Evolutionary conservation across 2,888 invertebrate genomes (phyloP).

Genomic region (Suillia variegata): DNA sequence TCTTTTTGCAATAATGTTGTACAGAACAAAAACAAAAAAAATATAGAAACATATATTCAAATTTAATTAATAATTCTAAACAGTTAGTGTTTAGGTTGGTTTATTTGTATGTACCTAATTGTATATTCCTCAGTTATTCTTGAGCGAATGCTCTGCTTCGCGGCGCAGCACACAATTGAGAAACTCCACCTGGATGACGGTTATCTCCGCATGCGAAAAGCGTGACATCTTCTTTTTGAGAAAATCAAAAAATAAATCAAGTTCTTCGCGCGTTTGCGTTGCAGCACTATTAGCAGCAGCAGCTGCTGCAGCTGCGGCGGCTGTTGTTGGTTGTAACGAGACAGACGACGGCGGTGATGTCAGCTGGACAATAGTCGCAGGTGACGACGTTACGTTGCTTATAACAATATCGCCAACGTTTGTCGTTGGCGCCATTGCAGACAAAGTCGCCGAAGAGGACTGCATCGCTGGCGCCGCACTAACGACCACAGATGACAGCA

Average conservation of each 20-base stretch:
- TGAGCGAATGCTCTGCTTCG: constrained; percentile 33
- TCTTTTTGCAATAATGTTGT: no score
- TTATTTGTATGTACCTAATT: no score
- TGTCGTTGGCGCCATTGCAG: constrained; percentile 38
- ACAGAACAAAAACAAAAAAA: no score
- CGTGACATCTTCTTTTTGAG: constrained; percentile 56
- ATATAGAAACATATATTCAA: no score
- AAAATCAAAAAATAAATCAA: constrained; percentile 57
- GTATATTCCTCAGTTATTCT: no score
- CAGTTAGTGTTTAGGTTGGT: no score
- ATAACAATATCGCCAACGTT: constrained; percentile 32
- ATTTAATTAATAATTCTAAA: no score
- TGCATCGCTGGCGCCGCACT: constrained; percentile 33
- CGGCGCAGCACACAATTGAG: constrained; percentile 52
- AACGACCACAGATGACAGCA: constrained; percentile 21
- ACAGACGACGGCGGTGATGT: constrained; percentile 21
- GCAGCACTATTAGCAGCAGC: no score
- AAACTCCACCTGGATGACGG: constrained; percentile 56
- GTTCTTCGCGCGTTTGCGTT: constrained; percentile 41
- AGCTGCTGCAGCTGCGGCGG: no score
- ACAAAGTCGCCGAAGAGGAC: constrained; percentile 41
- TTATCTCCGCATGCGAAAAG: constrained; percentile 52
- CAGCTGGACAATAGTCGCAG: constrained; percentile 22
- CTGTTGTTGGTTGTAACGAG: constrained; percentile 13
- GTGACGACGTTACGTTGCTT: constrained; percentile 11